phyloP scores from a whole-genome alignment of 2,888 invertebrate species.

The Drosophila mimetica region DNA sequence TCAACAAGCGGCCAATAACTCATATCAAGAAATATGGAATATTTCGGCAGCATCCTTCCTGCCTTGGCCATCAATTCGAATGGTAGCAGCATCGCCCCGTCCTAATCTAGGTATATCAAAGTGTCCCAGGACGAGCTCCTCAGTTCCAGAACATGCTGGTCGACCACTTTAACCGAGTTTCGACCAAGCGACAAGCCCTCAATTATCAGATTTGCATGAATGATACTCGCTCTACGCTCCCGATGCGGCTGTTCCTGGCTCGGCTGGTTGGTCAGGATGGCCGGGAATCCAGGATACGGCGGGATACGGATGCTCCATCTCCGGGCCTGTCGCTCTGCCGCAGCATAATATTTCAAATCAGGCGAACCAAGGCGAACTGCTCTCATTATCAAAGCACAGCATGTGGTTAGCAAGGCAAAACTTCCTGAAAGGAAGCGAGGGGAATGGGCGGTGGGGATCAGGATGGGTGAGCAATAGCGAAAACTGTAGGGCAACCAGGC shows the following conservation, averaged over 20 bases:
- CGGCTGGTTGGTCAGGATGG: slow-evolving; percentile 38
- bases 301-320: slow-evolving; percentile 37
- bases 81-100: slow-evolving; percentile 21
- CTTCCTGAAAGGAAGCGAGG: slow-evolving; percentile 41
- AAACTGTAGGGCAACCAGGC: slow-evolving; percentile 24
- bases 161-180: slow-evolving; percentile 69
- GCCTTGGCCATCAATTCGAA: slow-evolving; percentile 64
- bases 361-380: slow-evolving; percentile 55
- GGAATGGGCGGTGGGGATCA: slow-evolving; percentile 6
- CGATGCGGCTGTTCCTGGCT: slow-evolving; percentile 21
- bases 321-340: slow-evolving; percentile 40
- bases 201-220: slow-evolving; percentile 81
- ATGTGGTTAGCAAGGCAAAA: slow-evolving; percentile 72
- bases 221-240: slow-evolving; percentile 54
- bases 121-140: slow-evolving; percentile 30
- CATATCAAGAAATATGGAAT: slow-evolving; percentile 57
- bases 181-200: slow-evolving; percentile 74
- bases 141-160: slow-evolving; percentile 27
- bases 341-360: slow-evolving; percentile 78
- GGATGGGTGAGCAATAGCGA: slow-evolving; percentile 30
- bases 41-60: slow-evolving; percentile 53
- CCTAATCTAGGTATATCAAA: slow-evolving; percentile 55
- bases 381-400: slow-evolving; percentile 80
- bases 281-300: slow-evolving; percentile 24
- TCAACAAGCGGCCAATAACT: slow-evolving; percentile 56